These are phyloP conservation scores for Callyntrura guangdongensis DNA, from an alignment of 2,888 invertebrate genomes.

Conservation along the genomic window DNA sequence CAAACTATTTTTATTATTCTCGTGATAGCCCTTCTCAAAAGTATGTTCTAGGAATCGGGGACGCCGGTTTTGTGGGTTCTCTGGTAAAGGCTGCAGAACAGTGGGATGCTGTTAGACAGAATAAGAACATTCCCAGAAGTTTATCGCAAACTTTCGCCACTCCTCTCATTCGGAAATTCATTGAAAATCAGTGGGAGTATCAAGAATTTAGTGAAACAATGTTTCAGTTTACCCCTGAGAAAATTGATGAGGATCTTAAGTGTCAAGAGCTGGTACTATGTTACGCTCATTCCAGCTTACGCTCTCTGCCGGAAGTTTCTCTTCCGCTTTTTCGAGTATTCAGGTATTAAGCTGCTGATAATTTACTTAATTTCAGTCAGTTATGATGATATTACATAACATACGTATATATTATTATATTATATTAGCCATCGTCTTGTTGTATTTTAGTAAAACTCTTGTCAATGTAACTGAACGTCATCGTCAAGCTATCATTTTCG, in stretches of 20 bases:
- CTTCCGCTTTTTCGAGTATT: constrained; percentile 63
- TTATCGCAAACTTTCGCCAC: constrained; percentile 5
- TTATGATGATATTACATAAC: too few species aligned
- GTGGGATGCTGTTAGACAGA: constrained; percentile 38
- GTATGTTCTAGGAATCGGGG: constrained; percentile 81
- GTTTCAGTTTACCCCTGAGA: constrained; percentile 59
- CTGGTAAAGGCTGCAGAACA: constrained; percentile 51
- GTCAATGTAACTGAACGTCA: constrained; percentile 61
- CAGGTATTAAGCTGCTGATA: constrained; percentile 63
- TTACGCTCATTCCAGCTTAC: constrained; percentile 63
- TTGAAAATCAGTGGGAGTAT: constrained; percentile 60
- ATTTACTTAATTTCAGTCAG: background rate
- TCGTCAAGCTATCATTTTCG: constrained; percentile 65
- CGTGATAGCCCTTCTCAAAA: constrained; percentile 82
- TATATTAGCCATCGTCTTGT: background rate
- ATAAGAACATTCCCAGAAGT: background rate
- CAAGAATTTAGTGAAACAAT: constrained; percentile 60
- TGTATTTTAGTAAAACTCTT: constrained; percentile 71
- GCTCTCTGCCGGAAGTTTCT: constrained; percentile 34
- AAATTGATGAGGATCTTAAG: background rate
- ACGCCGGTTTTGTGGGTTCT: constrained; percentile 48
- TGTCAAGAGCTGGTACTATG: constrained; percentile 75
- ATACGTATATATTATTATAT: too few species aligned
- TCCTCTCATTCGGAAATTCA: constrained; percentile 42
- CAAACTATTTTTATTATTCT: background rate